These are phyloP conservation scores for Salmo trutta DNA, from an alignment of 2,797 vertebrate species.

Conservation along the genomic window DNA sequence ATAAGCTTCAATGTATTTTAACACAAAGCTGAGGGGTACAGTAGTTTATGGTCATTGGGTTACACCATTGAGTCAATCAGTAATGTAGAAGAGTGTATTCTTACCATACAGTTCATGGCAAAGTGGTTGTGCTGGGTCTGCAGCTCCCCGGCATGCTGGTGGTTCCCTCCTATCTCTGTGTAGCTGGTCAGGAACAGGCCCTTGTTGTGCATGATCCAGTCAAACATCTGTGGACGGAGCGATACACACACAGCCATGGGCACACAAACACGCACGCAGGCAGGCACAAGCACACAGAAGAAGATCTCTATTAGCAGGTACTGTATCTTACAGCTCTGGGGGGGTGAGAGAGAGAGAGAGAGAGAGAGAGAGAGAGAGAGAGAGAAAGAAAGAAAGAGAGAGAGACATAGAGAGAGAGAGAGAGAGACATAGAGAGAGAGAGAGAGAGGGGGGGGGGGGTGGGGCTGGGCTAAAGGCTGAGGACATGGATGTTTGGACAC, in stretches of 20 bases:
- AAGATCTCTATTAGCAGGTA: not conserved
- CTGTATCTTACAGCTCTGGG: not conserved
- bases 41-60: too few relatives aligned
- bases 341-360: not conserved
- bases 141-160: slow-evolving; percentile 93
- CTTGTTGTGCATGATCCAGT: slow-evolving; percentile 99
- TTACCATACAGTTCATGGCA: slow-evolving; percentile 99
- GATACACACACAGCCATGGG: slow-evolving; percentile 11
- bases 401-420: not conserved
- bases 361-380: not conserved
- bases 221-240: slow-evolving; percentile 87
- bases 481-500: not conserved
- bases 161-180: slow-evolving; percentile 97
- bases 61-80: not conserved
- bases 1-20: not conserved
- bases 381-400: too few relatives aligned
- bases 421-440: too few relatives aligned
- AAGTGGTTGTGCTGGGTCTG: slow-evolving; percentile 99
- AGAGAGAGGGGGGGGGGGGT: not conserved
- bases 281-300: not conserved
- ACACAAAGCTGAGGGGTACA: not conserved
- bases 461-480: not conserved
- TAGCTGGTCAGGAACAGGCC: slow-evolving; percentile 97
- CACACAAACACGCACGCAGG: slow-evolving; percentile 25
- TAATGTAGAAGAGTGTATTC: slow-evolving; percentile 37